A percentile compares a stretch with the other conserved stretches of the same genome.
Conservation (phyloP, 1,140 invertebrate species). For the Patella vulgata region DNA sequence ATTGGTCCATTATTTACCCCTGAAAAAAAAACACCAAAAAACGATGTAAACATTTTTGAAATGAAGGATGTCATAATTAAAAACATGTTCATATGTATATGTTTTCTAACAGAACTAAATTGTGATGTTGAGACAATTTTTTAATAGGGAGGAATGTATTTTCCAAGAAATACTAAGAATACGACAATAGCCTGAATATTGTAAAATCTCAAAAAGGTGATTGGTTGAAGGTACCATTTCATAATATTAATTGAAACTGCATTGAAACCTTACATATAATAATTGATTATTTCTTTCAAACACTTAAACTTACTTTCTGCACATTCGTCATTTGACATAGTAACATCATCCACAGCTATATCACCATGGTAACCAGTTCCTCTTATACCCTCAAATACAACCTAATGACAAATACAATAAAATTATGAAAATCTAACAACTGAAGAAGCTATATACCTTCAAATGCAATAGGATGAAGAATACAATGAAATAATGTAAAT, state of each 20-base stretch:
- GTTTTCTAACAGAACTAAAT: no score
- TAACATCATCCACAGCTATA: conserved; percentile 53
- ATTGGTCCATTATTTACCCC: background rate
- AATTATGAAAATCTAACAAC: background rate
- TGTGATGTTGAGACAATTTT: no score
- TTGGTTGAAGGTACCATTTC: no score
- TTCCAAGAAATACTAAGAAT: no score
- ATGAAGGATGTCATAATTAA: no score
- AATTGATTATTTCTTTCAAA: conserved; percentile 3
- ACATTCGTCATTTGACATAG: conserved; percentile 22
- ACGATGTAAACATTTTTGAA: background rate
- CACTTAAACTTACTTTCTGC: conserved; percentile 3
- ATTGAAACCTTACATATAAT: no score
- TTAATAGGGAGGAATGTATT: no score
- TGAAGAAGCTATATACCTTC: conserved; percentile 8
- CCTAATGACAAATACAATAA: conserved; percentile 6
- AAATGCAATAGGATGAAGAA: background rate
- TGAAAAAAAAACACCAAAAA: background rate
- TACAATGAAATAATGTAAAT: conserved; percentile 28
- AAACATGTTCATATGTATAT: no score
- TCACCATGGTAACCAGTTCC: conserved; percentile 36
- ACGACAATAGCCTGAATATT: no score
- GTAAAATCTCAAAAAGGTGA: no score
- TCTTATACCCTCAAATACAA: conserved; percentile 35
- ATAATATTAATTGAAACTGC: no score